Evolutionary conservation across 2,797 vertebrate genomes (phyloP).

Genomic region (Ctenopoma kingsleyae): DNA sequence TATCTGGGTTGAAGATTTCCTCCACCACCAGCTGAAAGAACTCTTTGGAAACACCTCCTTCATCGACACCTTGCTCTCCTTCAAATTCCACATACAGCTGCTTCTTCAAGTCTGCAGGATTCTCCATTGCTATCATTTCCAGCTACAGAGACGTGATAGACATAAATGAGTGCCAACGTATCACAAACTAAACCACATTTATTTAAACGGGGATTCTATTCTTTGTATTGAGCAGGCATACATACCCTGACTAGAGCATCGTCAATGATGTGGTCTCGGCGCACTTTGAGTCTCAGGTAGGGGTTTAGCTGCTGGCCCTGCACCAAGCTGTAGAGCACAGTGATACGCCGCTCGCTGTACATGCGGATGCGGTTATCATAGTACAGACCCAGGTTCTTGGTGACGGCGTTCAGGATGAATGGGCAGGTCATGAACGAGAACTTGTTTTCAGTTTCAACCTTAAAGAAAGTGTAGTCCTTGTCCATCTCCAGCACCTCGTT

Average conservation of each 20-base stretch:
- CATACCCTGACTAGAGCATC: conserved; percentile 97
- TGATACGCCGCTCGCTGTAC: conserved; percentile 99
- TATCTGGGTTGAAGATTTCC: conserved; percentile 99
- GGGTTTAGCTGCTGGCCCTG: conserved; percentile 99
- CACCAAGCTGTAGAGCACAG: conserved; percentile 97
- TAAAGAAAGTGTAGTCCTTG: conserved; percentile 99
- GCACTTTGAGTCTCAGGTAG: conserved; percentile 95
- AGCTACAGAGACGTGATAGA: conserved; percentile 79
- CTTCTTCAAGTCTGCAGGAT: conserved; percentile 99
- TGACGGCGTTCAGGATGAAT: conserved; percentile 98
- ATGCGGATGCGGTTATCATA: conserved; percentile 99
- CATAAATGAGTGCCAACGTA: not conserved
- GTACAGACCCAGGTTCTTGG: conserved; percentile 98
- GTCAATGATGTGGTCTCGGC: conserved; percentile 97
- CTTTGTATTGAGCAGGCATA: conserved; percentile 18
- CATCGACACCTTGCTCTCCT: conserved; percentile 98
- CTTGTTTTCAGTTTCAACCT: conserved; percentile 98
- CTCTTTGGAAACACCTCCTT: conserved; percentile 99
- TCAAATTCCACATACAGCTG: conserved; percentile 99
- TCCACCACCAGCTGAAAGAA: conserved; percentile 99
- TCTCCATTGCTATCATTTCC: conserved; percentile 99
- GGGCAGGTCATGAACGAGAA: conserved; percentile 99
- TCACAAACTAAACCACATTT: not conserved
- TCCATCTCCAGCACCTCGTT: conserved; percentile 99
- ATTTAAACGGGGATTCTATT: fast-evolving